These are phyloP conservation scores for Ethmia dodecea DNA, from an alignment of 2,888 invertebrate species.

Conservation along the genomic window DNA sequence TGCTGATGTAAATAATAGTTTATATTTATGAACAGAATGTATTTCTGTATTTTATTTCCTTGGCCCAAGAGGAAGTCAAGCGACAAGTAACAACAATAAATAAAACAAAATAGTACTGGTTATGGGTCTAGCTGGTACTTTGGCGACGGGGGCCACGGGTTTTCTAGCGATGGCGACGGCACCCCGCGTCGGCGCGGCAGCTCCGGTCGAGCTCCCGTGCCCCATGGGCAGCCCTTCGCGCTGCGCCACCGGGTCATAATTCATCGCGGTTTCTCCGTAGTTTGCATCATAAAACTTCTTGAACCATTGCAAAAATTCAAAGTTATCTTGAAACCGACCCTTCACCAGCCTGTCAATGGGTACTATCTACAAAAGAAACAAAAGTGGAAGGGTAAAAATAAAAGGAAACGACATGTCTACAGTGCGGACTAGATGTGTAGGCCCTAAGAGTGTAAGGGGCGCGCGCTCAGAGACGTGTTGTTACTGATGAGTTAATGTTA, in stretches of 20 bases:
- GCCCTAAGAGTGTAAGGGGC: conserved; percentile 12
- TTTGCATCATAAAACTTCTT: conserved; percentile 99
- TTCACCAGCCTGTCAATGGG: conserved; percentile 97
- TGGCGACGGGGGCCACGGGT: conserved; percentile 70
- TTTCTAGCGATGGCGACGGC: conserved; percentile 49
- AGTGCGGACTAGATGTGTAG: conserved; percentile 39
- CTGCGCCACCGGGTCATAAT: conserved; percentile 93
- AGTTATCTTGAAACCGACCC: conserved; percentile 99
- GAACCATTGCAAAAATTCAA: conserved; percentile 99
- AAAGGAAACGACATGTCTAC: conserved; percentile 44
- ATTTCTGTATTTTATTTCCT: no score
- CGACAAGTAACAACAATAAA: conserved; percentile 28
- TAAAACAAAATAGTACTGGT: conserved; percentile 70
- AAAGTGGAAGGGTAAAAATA: conserved; percentile 48
- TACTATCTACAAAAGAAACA: conserved; percentile 86
- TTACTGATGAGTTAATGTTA: conserved; percentile 9
- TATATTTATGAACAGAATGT: no score
- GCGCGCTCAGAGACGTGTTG: conserved; percentile 33
- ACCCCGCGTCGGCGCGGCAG: conserved; percentile 54
- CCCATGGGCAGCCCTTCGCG: conserved; percentile 93
- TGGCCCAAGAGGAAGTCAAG: no score
- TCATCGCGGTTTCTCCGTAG: conserved; percentile 88
- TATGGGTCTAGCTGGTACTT: conserved; percentile 81
- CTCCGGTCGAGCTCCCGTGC: conserved; percentile 81
- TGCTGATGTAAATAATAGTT: conserved; percentile 6